phyloP scores from a whole-genome alignment of 1,140 invertebrate genomes.

The Idris sp. region DNA sequence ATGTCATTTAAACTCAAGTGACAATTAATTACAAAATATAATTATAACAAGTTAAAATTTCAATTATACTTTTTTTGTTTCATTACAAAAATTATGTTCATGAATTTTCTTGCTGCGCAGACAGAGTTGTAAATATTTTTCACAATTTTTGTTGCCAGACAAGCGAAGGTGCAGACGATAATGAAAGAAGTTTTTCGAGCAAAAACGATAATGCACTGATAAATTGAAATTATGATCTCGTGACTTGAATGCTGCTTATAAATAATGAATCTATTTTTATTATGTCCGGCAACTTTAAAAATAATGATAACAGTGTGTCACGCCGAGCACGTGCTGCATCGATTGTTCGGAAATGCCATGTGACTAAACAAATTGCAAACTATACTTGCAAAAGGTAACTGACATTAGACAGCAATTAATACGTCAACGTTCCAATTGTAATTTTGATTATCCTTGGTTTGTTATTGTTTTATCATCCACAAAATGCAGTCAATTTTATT shows the following conservation, averaged over 20 bases:
- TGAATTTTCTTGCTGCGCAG: too few relatives aligned
- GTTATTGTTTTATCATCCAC: slow-evolving; percentile 21
- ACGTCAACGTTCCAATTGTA: slow-evolving; percentile 27
- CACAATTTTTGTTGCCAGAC: too few relatives aligned
- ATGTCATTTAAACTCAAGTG: too few relatives aligned
- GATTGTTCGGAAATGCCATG: slow-evolving; percentile 28
- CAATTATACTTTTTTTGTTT: too few relatives aligned
- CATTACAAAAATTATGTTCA: too few relatives aligned
- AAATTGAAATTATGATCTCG: slow-evolving; percentile 26
- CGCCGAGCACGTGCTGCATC: slow-evolving; percentile 23
- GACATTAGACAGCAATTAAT: slow-evolving; percentile 37
- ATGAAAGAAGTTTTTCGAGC: slow-evolving; percentile 9
- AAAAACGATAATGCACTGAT: slow-evolving; percentile 13
- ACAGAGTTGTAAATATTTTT: too few relatives aligned
- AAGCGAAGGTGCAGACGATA: too few relatives aligned
- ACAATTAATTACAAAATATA: too few relatives aligned
- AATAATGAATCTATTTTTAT: slow-evolving; percentile 27
- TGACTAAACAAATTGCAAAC: slow-evolving; percentile 27
- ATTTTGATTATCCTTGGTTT: slow-evolving; percentile 15
- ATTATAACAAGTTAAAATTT: too few relatives aligned
- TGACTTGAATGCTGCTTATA: slow-evolving; percentile 13
- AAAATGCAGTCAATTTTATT: too few relatives aligned
- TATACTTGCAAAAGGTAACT: slow-evolving; percentile 29
- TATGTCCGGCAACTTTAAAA: slow-evolving; percentile 23
- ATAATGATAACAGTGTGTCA: slow-evolving; percentile 16